These are phyloP conservation scores for Gallinago paraguaiae DNA, from an alignment of 2,113 vertebrate species.

Conservation along the genomic window DNA sequence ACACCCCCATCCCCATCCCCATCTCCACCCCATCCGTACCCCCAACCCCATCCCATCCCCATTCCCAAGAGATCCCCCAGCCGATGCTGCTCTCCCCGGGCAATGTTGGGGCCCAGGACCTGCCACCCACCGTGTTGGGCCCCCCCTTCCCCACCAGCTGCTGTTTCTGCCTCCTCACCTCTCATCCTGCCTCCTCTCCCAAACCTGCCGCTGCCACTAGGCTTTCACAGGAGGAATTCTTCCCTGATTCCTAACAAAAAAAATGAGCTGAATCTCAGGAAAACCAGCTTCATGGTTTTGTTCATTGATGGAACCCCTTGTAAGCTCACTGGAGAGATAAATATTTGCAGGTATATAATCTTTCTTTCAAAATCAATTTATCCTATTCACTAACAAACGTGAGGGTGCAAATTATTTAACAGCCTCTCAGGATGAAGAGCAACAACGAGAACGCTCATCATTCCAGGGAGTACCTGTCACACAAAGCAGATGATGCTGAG, in stretches of 20 bases:
- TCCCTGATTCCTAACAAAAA: background rate
- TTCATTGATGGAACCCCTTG: background rate
- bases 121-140: too few relatives aligned
- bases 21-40: background rate
- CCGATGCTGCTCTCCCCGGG: accelerated
- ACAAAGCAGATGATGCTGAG: background rate
- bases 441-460: background rate
- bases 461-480: background rate
- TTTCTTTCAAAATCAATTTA: background rate
- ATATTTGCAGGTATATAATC: background rate
- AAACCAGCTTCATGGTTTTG: background rate
- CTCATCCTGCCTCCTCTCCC: background rate
- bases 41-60: background rate
- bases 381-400: background rate
- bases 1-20: too few relatives aligned
- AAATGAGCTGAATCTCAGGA: background rate
- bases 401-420: background rate
- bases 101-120: background rate
- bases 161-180: background rate
- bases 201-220: background rate
- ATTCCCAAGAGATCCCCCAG: background rate
- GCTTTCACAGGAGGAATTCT: background rate
- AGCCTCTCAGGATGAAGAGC: background rate
- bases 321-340: background rate
- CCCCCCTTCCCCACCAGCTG: background rate